Evolutionary conservation across 2,113 vertebrate genomes (phyloP).

Genomic region (Engraulis encrasicolus): DNA sequence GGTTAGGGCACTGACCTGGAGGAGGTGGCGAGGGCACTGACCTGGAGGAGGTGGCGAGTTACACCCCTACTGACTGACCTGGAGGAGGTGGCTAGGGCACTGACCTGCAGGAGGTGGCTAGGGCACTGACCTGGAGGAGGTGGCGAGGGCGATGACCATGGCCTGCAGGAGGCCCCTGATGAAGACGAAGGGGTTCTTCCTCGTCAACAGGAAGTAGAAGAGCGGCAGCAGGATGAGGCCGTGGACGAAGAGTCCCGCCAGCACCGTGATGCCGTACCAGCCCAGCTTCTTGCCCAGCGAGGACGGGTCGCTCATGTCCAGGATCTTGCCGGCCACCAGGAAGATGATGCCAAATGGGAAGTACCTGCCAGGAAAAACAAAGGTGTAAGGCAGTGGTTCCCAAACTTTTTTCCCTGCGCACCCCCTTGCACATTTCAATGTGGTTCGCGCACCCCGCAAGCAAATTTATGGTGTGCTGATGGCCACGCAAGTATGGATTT

Average conservation of each 20-base stretch:
- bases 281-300: constrained; percentile 82
- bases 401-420: background rate
- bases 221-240: constrained; percentile 80
- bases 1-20: too few species aligned
- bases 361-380: constrained; percentile 73
- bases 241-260: constrained; percentile 80
- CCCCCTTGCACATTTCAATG: too few species aligned
- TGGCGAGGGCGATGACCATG: constrained; percentile 87
- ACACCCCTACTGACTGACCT: too few species aligned
- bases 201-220: constrained; percentile 81
- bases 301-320: constrained; percentile 86
- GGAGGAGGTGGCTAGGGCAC: constrained; percentile 80
- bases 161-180: constrained; percentile 87
- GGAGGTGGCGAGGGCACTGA: too few species aligned
- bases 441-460: too few species aligned
- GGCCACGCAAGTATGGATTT: too few species aligned
- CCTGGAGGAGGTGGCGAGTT: too few species aligned
- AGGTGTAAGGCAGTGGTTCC: background rate
- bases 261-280: constrained; percentile 83
- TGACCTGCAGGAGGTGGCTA: constrained; percentile 59
- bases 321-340: constrained; percentile 86
- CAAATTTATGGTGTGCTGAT: too few species aligned
- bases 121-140: constrained; percentile 82
- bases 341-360: constrained; percentile 90
- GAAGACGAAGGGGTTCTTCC: constrained; percentile 83